These are phyloP conservation scores for Gila orcuttii DNA, from an alignment of 2,113 vertebrate genomes.

Conservation along the genomic window DNA sequence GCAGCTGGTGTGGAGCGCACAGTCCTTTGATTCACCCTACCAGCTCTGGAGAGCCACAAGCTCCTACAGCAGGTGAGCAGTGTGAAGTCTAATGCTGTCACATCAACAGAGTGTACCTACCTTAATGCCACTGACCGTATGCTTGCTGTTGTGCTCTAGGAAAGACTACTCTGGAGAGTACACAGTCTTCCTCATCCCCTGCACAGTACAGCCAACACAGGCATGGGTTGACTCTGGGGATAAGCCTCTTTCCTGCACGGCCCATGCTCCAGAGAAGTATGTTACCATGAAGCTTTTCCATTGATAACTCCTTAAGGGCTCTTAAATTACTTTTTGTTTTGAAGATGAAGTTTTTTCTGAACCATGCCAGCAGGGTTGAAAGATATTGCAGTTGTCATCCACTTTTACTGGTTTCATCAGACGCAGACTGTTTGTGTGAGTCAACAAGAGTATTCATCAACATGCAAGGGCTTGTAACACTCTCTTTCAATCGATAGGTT, in stretches of 20 bases:
- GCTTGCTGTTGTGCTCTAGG: slow-evolving; percentile 69
- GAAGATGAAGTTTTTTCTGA: neutral
- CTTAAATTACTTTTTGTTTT: neutral
- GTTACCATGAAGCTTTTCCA: slow-evolving; percentile 4
- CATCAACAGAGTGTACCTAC: neutral
- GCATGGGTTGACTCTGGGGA: slow-evolving; percentile 92
- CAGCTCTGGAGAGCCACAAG: slow-evolving; percentile 98
- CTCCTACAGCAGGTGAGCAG: slow-evolving; percentile 90
- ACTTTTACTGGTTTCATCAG: slow-evolving; percentile 18
- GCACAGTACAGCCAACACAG: slow-evolving; percentile 95
- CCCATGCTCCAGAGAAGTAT: slow-evolving; percentile 93
- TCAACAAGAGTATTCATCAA: neutral
- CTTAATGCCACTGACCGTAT: neutral
- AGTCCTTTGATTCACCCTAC: slow-evolving; percentile 95
- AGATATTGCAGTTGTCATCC: neutral
- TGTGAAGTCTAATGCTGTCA: neutral
- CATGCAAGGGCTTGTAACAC: neutral
- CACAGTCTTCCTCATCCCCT: slow-evolving; percentile 90
- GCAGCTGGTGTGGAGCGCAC: slow-evolving; percentile 94
- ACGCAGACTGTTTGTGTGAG: neutral
- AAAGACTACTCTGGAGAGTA: slow-evolving; percentile 98
- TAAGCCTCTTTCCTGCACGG: slow-evolving; percentile 92
- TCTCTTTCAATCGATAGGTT: slow-evolving; percentile 76
- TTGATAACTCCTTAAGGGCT: neutral
- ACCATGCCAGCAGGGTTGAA: neutral